phyloP scores from a whole-genome alignment of 2,113 vertebrate genomes.

The Menidia beryllina region DNA sequence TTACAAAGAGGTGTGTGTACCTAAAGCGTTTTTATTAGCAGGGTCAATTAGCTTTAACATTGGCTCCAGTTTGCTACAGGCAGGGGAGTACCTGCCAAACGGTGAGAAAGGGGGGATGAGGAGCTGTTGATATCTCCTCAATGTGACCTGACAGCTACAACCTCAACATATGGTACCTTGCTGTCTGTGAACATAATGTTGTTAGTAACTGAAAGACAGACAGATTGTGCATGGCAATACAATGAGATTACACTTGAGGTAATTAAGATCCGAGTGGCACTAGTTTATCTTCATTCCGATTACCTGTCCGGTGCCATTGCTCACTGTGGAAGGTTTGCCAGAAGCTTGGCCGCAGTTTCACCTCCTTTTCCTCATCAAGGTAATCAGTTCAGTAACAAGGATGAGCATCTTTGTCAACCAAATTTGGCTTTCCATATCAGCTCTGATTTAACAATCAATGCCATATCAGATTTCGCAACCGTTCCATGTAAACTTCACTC shows the following conservation, averaged over 20 bases:
- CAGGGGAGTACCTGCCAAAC: conserved; percentile 36
- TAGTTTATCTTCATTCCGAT: conserved; percentile 67
- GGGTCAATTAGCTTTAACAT: conserved; percentile 60
- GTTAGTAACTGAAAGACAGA: conserved; percentile 55
- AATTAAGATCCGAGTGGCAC: conserved; percentile 62
- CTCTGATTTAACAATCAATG: conserved; percentile 6
- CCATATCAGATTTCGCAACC: neutral
- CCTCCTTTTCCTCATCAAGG: conserved; percentile 55
- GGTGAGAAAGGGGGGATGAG: conserved; percentile 45
- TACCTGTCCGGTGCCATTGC: conserved; percentile 54
- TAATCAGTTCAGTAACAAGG: conserved; percentile 39
- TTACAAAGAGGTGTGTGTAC: conserved; percentile 26
- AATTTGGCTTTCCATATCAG: conserved; percentile 22
- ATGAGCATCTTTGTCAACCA: conserved; percentile 19
- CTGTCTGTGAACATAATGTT: conserved; percentile 49
- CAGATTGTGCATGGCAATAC: conserved; percentile 41
- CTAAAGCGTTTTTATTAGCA: conserved; percentile 53
- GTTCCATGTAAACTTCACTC: neutral
- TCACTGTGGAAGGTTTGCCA: conserved; percentile 37
- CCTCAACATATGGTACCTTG: conserved; percentile 63
- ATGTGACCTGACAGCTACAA: conserved; percentile 57
- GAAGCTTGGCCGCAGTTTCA: conserved; percentile 38
- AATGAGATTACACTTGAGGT: conserved; percentile 60
- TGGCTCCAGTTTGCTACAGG: conserved; percentile 49
- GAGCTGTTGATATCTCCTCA: conserved; percentile 33